Evolutionary conservation across 92 coral and sea anemone species (phyloP), one percentile per base, ranked within the genome.

Genomic region (Scolanthus callimorphus): DNA sequence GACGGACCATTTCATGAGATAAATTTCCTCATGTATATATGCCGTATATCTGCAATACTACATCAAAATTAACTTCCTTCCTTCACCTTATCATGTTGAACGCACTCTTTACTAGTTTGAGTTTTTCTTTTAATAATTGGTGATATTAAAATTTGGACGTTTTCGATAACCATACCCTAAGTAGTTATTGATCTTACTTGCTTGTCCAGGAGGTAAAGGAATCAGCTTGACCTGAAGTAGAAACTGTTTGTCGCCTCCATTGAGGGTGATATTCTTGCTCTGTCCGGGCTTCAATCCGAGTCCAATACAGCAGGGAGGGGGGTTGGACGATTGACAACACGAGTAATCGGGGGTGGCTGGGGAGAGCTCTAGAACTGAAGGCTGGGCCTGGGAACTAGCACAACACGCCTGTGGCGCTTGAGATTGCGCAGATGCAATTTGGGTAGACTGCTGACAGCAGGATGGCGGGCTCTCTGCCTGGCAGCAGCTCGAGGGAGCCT

Each of bases 251-350:
- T 21, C 52, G 12, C 52, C 52, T 4, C 52, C 23, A 10, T 46
- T 46, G 19, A 46, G 23, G 4, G 52, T 46, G 4, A 46, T 46
- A 46, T 46, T 46, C 23, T 46, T 46, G 4, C 17, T 19, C 52
- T 46, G 52, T 20, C 52, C 52, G 4, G 52, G 52, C 22, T 46
- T 46, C 4, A 46, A 21, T 46, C 52, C 52, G 4, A 46, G 22
- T 4, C 23, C 19, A 4, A 46, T 19, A 19, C 52, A 46, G 22
- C 52, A 46, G 12, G 52, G 19, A 6, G 52, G 19, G 4, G 52
- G 17, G 52, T 46, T 46, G 4, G 52, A 9, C 22, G 52, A 11
- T 46, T 46, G 52, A 20, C 52, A 46, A 19, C 52, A 46, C n/a
- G n/a, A n/a, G 17, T 20, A 6, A 46, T 20, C 23, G 17, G 12